A percentile compares a stretch with the other conserved stretches of the same genome.
Conservation (phyloP, 2,797 vertebrate species). For the Urosaurus nigricauda region DNA sequence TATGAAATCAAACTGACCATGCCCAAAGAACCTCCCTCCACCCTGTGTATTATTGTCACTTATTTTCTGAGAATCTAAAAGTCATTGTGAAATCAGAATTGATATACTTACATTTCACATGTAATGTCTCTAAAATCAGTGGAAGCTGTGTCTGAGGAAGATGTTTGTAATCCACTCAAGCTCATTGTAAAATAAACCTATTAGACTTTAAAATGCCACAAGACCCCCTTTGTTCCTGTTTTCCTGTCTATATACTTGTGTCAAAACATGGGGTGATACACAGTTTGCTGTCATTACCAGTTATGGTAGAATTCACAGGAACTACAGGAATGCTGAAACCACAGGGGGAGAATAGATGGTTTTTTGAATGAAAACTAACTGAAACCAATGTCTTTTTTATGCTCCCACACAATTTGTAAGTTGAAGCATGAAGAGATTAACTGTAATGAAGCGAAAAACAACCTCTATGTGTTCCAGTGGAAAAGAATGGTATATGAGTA, state of each 20-base stretch:
- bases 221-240: no score
- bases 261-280: not conserved
- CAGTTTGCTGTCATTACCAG: not conserved
- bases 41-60: not conserved
- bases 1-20: no score
- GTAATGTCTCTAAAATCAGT: not conserved
- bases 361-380: conserved; percentile 17
- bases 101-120: not conserved
- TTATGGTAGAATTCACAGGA: not conserved
- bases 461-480: conserved; percentile 1
- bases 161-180: no score
- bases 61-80: not conserved
- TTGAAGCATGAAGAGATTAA: conserved; percentile 16
- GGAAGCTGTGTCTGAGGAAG: not conserved
- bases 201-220: no score
- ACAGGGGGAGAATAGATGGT: not conserved
- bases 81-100: not conserved
- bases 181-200: no score
- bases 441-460: not conserved
- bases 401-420: conserved; percentile 19
- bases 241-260: not conserved
- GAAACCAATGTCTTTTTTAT: conserved; percentile 21
- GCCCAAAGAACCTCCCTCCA: no score
- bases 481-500: not conserved
- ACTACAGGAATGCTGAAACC: not conserved